phyloP scores from a whole-genome alignment of 2,888 invertebrate genomes.

The Agelastica alni region DNA sequence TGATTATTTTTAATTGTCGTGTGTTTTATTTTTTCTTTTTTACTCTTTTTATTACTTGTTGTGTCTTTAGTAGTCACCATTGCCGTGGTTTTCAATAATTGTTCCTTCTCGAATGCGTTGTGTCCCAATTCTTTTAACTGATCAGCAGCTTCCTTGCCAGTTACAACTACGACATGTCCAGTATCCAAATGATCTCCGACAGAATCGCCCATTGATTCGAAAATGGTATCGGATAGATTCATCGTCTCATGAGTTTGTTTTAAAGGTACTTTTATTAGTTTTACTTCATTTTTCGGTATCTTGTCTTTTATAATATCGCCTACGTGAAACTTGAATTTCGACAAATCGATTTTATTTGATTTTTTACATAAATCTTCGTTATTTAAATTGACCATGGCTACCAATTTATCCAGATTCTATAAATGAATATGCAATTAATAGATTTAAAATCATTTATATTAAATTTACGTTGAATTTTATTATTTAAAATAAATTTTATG shows the following conservation, averaged over 20 bases:
- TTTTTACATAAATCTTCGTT: not conserved
- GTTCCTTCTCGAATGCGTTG: slow-evolving; percentile 26
- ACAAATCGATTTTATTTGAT: not conserved
- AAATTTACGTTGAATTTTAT: too few species aligned
- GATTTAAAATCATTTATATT: too few species aligned
- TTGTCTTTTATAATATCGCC: slow-evolving; percentile 49
- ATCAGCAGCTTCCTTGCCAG: slow-evolving; percentile 46
- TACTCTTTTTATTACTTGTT: too few species aligned
- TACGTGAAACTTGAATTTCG: slow-evolving; percentile 25
- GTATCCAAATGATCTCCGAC: slow-evolving; percentile 52
- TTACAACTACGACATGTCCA: slow-evolving; percentile 45
- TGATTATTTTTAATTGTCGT: too few species aligned
- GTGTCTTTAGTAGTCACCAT: too few species aligned
- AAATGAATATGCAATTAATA: slow-evolving; percentile 3
- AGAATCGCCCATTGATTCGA: slow-evolving; percentile 54
- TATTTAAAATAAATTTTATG: too few species aligned
- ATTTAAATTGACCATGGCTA: slow-evolving; percentile 7
- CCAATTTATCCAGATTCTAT: slow-evolving; percentile 14
- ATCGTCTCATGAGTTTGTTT: slow-evolving; percentile 45
- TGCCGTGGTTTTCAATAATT: too few species aligned
- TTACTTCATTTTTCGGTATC: slow-evolving; percentile 45
- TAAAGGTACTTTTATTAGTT: slow-evolving; percentile 49
- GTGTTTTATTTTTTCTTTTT: too few species aligned
- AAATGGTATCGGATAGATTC: slow-evolving; percentile 53
- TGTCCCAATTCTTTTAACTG: slow-evolving; percentile 43